These are phyloP conservation scores for Stigmatopora nigra DNA, from an alignment of 2,113 vertebrate species.

Conservation along the genomic window DNA sequence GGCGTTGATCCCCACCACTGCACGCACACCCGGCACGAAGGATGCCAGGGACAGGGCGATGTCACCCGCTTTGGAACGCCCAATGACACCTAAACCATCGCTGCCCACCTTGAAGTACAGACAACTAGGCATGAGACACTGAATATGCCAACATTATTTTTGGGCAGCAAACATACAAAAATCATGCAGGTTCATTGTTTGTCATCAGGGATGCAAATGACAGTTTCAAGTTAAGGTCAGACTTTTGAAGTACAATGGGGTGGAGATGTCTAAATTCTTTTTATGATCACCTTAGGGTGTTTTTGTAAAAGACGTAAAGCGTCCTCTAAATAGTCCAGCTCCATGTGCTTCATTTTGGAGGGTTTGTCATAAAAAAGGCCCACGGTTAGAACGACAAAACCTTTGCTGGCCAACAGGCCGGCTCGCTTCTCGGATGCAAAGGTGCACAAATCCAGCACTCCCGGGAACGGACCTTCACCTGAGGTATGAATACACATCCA, in stretches of 20 bases:
- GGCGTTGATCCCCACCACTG: conserved; percentile 54
- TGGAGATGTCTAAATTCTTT: too few species aligned
- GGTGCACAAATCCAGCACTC: conserved; percentile 47
- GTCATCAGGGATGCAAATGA: background rate
- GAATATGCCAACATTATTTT: background rate
- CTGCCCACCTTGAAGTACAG: conserved; percentile 27
- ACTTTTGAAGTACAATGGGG: background rate
- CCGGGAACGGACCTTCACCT: conserved; percentile 50
- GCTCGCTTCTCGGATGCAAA: conserved; percentile 53
- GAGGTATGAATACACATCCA: too few species aligned
- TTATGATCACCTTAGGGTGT: conserved; percentile 27
- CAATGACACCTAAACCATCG: conserved; percentile 39
- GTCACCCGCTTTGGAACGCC: conserved; percentile 41
- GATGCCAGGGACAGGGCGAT: conserved; percentile 41
- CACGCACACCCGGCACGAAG: conserved; percentile 30
- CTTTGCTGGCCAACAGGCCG: conserved; percentile 43
- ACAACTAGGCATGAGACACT: background rate
- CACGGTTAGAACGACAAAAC: conserved; percentile 48
- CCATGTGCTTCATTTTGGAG: conserved; percentile 13
- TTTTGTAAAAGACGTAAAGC: conserved; percentile 23
- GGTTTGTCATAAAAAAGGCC: conserved; percentile 24
- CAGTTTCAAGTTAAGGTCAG: background rate
- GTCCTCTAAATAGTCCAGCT: conserved; percentile 51
- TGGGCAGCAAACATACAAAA: too few species aligned
- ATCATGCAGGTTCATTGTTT: too few species aligned